These are phyloP conservation scores for Morus bassanus DNA, from an alignment of 2,797 vertebrate genomes.

Conservation along the genomic window DNA sequence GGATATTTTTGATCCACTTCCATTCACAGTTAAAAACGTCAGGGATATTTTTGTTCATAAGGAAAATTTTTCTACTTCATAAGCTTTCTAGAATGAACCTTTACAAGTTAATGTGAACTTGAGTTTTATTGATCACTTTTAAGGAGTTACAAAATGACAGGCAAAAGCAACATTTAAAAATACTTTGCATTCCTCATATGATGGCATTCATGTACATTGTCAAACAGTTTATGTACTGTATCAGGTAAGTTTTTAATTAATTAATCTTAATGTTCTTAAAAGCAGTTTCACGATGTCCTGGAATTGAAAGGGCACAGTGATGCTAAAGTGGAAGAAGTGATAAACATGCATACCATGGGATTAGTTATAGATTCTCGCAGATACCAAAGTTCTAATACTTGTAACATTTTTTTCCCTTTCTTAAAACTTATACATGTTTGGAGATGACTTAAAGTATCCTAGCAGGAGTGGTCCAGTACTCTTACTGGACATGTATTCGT, in stretches of 20 bases:
- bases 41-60: neutral
- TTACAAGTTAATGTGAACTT: neutral
- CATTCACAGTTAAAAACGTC: neutral
- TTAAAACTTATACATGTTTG: neutral
- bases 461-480: neutral
- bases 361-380: neutral
- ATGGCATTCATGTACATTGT: neutral
- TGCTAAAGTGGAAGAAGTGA: neutral
- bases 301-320: conserved; percentile 40
- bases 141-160: neutral
- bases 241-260: neutral
- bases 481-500: neutral
- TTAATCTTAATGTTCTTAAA: conserved; percentile 50
- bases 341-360: neutral
- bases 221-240: conserved; percentile 6
- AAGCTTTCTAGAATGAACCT: neutral
- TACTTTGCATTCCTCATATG: neutral
- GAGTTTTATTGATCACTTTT: neutral
- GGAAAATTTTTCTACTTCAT: neutral
- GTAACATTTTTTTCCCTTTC: rapidly evolving
- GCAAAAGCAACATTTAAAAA: neutral
- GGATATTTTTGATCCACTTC: neutral
- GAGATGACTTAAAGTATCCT: neutral
- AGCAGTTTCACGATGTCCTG: conserved; percentile 42
- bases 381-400: neutral